Base-by-base conservation (phyloP, 2,888 invertebrate species). In the Chirona hameri region DNA sequence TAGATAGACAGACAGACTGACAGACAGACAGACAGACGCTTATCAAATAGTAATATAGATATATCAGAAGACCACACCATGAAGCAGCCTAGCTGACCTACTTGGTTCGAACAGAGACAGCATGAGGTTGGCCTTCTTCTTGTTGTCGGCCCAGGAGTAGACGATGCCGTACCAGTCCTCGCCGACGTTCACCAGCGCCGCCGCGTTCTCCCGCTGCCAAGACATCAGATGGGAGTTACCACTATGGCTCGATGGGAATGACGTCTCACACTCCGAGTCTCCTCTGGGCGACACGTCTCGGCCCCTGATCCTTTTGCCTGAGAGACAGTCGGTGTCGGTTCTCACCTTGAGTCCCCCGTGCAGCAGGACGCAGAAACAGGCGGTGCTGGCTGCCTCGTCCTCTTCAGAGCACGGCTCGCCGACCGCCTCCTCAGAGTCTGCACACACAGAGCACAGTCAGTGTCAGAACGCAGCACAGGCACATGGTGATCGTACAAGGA, bases 151-250 rank as follows among this genome's bases (percentile, higher is more conserved):
- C 93, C 95, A 97, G 0, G 97, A 96, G 86, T 96, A 94, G 83
- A 98, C 90, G 84, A 97, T 94, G n/a, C 98, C 98, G 90, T 92
- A 97, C 98, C 98, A 98, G 85, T 96, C 94, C 0, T 93, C 90
- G 83, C 93, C 94, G 0, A 98, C 89, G 83, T 93, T 90, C 79
- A 97, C 96, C 57, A 98, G 88, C 0, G 97, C 98, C 0, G 96
- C 93, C 93, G 97, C 94, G 86, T 94, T 93, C 89, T 97, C 97
- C 76, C 95, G 92, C 92, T 92, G 83, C 5, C 52, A 18, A 18
- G 1, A 52, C 52, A 52, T 12, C 12, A 52, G 15, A 52, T 52
- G 18, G 52, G 52, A 18, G 12, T 52, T 52, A 18, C 18, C 18
- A 12, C 52, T 18, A 18, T 52, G 7, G 12, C 52, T 39, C 39